Base-by-base conservation (phyloP, 2,888 invertebrate species). In the Acanthopleura granulata region DNA sequence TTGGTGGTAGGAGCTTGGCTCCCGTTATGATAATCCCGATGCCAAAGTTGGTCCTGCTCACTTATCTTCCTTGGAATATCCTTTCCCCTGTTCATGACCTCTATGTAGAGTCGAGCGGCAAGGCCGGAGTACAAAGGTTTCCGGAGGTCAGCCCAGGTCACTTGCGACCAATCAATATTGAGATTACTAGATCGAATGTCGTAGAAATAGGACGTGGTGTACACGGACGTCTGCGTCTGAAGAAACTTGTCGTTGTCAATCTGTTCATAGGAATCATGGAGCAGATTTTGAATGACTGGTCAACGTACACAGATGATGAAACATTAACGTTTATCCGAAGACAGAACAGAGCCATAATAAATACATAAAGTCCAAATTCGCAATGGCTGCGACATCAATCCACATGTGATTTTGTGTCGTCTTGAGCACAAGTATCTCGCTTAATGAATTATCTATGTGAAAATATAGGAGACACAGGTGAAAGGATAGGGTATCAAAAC, bases 101-200 rank as follows among this genome's bases (percentile, higher is more conserved):
- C 66, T 16, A 80, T 50, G 22, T 73, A 81, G 57, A 85, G 75
- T 15, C 83, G 73, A 4, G 86, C 85, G 0, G 83, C 86, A 18
- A 87, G 79, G 14, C 84, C 87, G 16, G 85, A 86, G 73, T 83
- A 80, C 22, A 86, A 76, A 15, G 87, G 87, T 69, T 81, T 82
- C 30, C 79, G 78, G 4, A 86, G 78, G 70, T 87, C 86, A 16
- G 72, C 49, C 85, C 86, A 87, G 16, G 74, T 77, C 12, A 84
- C 79, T 11, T 74, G 77, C 14, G 80, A 74, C 85, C 86, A 87
- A 77, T 84, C 83, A 61, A 86, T 82, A 25, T 77, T 74, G 25
- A 87, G 78, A 0, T 62, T 73, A 0, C 70, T n/a, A 6, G 3
- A 9, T 27, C 66, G 50, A 30, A 84, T 80, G n/a, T 72, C 69